phyloP scores from a whole-genome alignment of 2,113 vertebrate species.

The Cercopithecus mona region DNA sequence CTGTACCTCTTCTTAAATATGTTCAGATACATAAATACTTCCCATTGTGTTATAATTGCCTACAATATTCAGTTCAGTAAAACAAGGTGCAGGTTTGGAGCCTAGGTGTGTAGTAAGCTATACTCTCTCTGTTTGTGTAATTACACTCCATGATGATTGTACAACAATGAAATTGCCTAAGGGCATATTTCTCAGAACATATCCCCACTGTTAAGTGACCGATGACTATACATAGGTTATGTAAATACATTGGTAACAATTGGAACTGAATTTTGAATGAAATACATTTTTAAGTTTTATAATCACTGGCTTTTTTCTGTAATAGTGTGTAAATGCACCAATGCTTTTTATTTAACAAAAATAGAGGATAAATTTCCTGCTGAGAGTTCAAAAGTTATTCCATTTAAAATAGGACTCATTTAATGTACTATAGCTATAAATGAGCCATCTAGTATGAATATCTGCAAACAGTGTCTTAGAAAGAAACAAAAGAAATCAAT shows the following conservation, averaged over 20 bases:
- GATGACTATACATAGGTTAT: neutral
- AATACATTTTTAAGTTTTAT: neutral
- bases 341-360: neutral
- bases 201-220: neutral
- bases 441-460: neutral
- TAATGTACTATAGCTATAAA: neutral
- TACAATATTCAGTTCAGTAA: neutral
- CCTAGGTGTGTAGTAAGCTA: neutral
- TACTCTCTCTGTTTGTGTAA: neutral
- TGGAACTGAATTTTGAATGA: neutral
- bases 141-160: neutral
- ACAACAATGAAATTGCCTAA: neutral
- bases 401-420: neutral
- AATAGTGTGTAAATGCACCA: neutral
- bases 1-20: neutral
- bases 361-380: neutral
- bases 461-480: neutral
- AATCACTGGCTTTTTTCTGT: neutral
- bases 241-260: neutral
- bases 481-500: neutral
- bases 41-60: neutral
- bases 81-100: neutral
- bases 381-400: conserved; percentile 19
- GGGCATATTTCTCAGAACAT: neutral
- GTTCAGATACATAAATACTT: neutral